Conservation (phyloP, 2,113 vertebrate genomes). For the Onychorhynchus coronatus region DNA sequence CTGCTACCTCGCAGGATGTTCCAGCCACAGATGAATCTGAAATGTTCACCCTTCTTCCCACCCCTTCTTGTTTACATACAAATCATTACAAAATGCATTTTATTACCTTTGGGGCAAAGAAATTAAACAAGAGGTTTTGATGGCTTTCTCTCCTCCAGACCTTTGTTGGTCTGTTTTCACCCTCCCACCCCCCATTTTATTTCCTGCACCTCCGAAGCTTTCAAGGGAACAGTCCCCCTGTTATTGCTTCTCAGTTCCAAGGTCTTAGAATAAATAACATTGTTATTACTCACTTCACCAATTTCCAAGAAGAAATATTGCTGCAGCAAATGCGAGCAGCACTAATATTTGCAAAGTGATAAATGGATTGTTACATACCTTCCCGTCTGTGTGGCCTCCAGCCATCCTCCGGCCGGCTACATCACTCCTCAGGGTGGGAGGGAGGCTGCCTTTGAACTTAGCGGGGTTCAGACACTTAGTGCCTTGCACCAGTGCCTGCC, state of each 20-base stretch:
- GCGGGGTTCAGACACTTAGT: background rate
- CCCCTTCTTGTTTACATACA: background rate
- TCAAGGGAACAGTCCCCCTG: slow-evolving; percentile 47
- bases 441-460: slow-evolving; percentile 1
- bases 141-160: slow-evolving; percentile 41
- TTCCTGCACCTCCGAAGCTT: slow-evolving; percentile 44
- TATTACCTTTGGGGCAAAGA: slow-evolving; percentile 43
- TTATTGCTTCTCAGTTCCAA: slow-evolving; percentile 66
- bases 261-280: slow-evolving; percentile 70
- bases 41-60: background rate
- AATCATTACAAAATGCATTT: slow-evolving; percentile 22
- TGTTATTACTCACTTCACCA: slow-evolving; percentile 67
- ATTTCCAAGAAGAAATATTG: slow-evolving; percentile 67
- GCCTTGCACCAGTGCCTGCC: background rate
- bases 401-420: background rate
- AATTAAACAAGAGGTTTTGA: slow-evolving; percentile 49
- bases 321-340: slow-evolving; percentile 43
- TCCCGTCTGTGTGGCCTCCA: slow-evolving; percentile 43
- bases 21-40: background rate
- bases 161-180: slow-evolving; percentile 29
- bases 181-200: background rate
- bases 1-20: background rate
- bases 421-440: background rate
- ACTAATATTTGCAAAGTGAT: slow-evolving; percentile 65
- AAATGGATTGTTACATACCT: slow-evolving; percentile 56